These are phyloP conservation scores for Trichonephila clavipes DNA, from an alignment of 1,140 invertebrate genomes.

Conservation along the genomic window DNA sequence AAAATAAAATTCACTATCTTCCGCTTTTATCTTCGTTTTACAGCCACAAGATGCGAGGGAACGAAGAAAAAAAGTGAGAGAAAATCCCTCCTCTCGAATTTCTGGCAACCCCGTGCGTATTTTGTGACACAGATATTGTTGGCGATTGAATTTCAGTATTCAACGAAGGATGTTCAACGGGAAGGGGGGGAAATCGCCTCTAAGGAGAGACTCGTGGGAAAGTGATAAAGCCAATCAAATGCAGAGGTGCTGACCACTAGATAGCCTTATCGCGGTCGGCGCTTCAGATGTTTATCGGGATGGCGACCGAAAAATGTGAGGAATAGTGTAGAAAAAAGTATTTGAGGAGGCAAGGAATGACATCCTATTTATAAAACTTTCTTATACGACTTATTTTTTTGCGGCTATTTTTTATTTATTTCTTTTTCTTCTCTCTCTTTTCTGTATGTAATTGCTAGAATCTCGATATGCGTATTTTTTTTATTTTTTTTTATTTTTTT, in stretches of 20 bases:
- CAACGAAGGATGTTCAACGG: conserved; percentile 23
- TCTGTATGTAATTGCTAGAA: not conserved
- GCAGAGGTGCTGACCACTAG: conserved; percentile 44
- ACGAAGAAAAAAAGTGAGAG: not conserved
- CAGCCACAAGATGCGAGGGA: not conserved
- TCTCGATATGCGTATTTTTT: not conserved
- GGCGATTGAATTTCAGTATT: conserved; percentile 39
- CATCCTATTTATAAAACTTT: conserved; percentile 25
- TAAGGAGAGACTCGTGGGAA: conserved; percentile 49
- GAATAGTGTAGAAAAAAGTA: not conserved
- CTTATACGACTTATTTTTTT: not conserved
- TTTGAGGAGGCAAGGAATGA: not conserved
- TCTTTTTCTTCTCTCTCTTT: not conserved
- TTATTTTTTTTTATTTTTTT: no score
- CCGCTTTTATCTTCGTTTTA: not conserved
- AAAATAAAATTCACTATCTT: not conserved
- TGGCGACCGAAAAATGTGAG: not conserved
- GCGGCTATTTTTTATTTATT: not conserved
- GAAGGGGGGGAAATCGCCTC: not conserved
- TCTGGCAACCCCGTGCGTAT: conserved; percentile 23
- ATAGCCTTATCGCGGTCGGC: conserved; percentile 49
- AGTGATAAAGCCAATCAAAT: conserved; percentile 55
- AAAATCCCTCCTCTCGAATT: not conserved
- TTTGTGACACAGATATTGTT: conserved; percentile 48
- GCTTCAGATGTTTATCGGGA: conserved; percentile 11